Percentiles rank a stretch among this genome's conserved stretches.
Conservation (phyloP, 2,888 invertebrate species). For the Spilarctia lutea region DNA sequence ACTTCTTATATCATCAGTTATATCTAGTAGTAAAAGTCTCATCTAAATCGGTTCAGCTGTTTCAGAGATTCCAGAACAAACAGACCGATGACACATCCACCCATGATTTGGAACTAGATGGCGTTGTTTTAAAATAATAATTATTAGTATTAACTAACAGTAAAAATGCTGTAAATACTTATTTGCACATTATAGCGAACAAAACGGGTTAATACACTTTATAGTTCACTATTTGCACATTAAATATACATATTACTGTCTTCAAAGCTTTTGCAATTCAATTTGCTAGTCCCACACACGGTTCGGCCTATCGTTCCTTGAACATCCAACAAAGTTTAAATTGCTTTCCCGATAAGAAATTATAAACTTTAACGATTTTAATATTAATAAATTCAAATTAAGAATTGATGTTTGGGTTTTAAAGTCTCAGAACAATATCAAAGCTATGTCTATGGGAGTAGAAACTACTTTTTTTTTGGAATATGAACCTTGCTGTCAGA, state of each 20-base stretch:
- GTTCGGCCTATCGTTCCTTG: neutral
- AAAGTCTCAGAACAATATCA: neutral
- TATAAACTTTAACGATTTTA: constrained; percentile 32
- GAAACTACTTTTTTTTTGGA: neutral
- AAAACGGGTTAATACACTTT: neutral
- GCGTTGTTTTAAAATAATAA: too few relatives aligned
- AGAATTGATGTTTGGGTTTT: neutral
- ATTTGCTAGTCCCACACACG: constrained; percentile 3
- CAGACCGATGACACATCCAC: too few relatives aligned
- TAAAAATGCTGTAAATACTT: neutral
- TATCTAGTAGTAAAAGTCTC: too few relatives aligned
- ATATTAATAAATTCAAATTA: constrained; percentile 36
- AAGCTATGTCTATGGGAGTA: neutral
- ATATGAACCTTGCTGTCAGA: neutral
- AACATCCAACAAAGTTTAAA: constrained; percentile 32
- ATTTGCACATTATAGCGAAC: neutral
- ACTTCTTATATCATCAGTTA: too few relatives aligned
- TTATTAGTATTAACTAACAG: neutral
- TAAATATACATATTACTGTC: neutral
- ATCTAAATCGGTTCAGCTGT: too few relatives aligned
- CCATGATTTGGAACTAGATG: too few relatives aligned
- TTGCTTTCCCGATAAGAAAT: constrained; percentile 43
- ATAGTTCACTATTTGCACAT: neutral
- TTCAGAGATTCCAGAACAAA: too few relatives aligned
- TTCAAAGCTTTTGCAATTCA: neutral